Base-by-base conservation (phyloP, 2,888 invertebrate genomes). In the Aricia artaxerxes region DNA sequence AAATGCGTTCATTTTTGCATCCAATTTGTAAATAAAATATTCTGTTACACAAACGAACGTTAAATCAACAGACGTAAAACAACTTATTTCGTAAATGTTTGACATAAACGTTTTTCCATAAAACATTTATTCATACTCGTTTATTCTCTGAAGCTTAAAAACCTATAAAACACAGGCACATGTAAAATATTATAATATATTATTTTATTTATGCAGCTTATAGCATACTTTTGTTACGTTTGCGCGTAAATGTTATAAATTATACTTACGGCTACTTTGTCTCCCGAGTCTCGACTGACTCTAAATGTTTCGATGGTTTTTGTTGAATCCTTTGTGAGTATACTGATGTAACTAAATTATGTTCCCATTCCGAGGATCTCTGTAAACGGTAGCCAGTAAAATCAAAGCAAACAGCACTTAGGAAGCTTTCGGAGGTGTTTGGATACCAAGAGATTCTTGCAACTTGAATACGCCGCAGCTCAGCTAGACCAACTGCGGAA, bases 321-420 rank as follows among this genome's bases (percentile, higher is more conserved):
- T 31, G 7, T 64, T 64, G 16, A 16, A 16, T 64, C 9, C 31
- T 31, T 31, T 9, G 11, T 9, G 31, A 11, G 64, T 64, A 64
- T 2, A 64, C 31, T 7, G 31, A 31, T 31, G 64, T 31, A 9
- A 64, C 64, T 64, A 64, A 64, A 24, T 64, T 64, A 11, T 64
- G 69, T 38, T 69, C 5, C 35, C 69, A 13, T 38, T 16, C 13
- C 5, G 13, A 35, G 35, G 69, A 69, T 69, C 13, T 69, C 2
- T 16, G 69, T 38, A 69, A 69, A 69, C 13, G 13, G 35, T 69
- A 35, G 13, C 35, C 53, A 78, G 73, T 75, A 38, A 78, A 78
- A 80, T 80, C 80, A 78, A 80, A 78, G 75, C 64, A 80, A 80
- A 80, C 80, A 64, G 44, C 73, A 31, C 73, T 75, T 49, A 64